Evolutionary conservation across 2,113 vertebrate species (phyloP), one percentile per base, ranked within the genome.

Genomic region (Phrynosoma platyrhinos): DNA sequence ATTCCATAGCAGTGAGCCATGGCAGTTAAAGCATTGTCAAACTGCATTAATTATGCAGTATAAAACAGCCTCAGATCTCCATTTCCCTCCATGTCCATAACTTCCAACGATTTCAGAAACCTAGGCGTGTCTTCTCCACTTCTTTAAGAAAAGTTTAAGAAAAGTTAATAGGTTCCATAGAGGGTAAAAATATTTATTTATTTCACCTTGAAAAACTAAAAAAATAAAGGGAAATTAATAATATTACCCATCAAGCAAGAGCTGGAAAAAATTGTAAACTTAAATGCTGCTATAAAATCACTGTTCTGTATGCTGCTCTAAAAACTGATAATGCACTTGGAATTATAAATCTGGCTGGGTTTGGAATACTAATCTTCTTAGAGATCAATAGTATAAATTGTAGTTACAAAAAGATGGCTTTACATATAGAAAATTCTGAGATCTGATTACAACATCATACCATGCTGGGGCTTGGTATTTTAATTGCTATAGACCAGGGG

Each of bases 241-340:
- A 79, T 42, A 1, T n/a, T 20, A 86, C 76, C 80, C 47, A 25
- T 0, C 0, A 5, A 52, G 16, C 1, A 14, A 66, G 77, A 47
- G 42, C 53, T 71, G 4, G n/a, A 9, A 7, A 25, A 4, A 47
- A 47, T 47, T 1, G n/a, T 36, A 10, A 27, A 18, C 6, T 0
- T 72, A 4, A n/a, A 9, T 18, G 40, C 32, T 16, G 58, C 18
- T 16, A 62, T 18, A 62, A 62, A 62, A 62, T 16, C 2, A 2
- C 18, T 62, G 16, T 32, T 21, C 30, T 0, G 4, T 9, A 8
- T 32, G 20, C 32, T 58, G 9, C 12, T 0, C 0, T 23, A 25
- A 62, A 74, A 5, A 25, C 74, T 9, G 69, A 55, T 20, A 85
- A 53, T 20, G 27, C 3, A 36, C 5, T 36, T 66, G 68, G 25